Percentiles rank a stretch among this genome's conserved stretches.
phyloP scores from a whole-genome alignment of 2,888 invertebrate genomes.

The Caenorhabditis drosophilae region DNA sequence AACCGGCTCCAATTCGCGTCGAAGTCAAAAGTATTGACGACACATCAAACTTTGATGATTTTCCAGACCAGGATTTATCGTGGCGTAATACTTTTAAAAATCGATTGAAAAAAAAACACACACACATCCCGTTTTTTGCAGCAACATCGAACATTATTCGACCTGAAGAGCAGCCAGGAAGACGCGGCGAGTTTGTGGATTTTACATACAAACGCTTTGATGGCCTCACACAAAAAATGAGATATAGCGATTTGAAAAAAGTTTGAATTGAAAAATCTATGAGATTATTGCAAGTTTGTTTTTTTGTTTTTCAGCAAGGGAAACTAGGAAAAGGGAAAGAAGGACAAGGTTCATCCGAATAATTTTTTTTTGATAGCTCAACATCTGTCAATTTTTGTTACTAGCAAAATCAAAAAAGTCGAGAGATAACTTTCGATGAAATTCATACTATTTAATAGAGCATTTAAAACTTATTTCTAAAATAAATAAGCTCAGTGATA shows the following conservation, averaged over 20 bases:
- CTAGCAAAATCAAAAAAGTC: too few species aligned
- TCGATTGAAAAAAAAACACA: background rate
- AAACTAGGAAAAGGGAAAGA: constrained; percentile 25
- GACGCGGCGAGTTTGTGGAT: constrained; percentile 94
- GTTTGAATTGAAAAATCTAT: constrained; percentile 7
- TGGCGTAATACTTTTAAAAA: constrained; percentile 77
- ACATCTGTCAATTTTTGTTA: too few species aligned
- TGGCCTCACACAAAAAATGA: constrained; percentile 78
- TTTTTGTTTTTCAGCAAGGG: constrained; percentile 29
- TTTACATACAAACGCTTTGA: constrained; percentile 99
- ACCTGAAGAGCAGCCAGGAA: constrained; percentile 43
- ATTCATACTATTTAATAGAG: too few species aligned
- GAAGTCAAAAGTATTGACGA: constrained; percentile 98
- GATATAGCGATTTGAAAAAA: constrained; percentile 44
- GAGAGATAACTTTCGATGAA: too few species aligned
- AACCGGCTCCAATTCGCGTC: constrained; percentile 96
- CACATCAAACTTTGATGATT: constrained; percentile 99
- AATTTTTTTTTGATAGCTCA: too few species aligned
- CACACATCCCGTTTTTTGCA: too few species aligned
- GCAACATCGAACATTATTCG: constrained; percentile 29
- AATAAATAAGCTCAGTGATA: too few species aligned
- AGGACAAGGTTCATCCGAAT: constrained; percentile 24
- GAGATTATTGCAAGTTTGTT: too few species aligned
- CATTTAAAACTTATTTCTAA: too few species aligned
- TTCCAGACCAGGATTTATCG: constrained; percentile 97